phyloP scores from a whole-genome alignment of 2,888 invertebrate species.

The Melipona bicolor region DNA sequence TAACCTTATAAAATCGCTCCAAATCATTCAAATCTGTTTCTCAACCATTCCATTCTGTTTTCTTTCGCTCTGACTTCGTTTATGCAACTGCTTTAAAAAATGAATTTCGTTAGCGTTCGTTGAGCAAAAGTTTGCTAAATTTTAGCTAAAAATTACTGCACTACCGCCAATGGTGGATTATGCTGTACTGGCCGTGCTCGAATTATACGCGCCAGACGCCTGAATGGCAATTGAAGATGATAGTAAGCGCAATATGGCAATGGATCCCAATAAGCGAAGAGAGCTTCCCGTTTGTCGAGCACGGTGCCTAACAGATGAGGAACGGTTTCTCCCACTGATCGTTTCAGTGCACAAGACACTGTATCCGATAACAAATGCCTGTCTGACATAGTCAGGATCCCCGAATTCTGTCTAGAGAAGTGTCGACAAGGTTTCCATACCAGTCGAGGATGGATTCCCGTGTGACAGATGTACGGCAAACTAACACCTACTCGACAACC shows the following conservation, averaged over 20 bases:
- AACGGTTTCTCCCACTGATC: conserved; percentile 83
- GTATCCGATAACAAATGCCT: conserved; percentile 85
- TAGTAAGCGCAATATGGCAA: conserved; percentile 94
- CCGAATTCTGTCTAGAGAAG: conserved; percentile 86
- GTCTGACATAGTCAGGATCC: conserved; percentile 81
- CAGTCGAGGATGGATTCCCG: conserved; percentile 88
- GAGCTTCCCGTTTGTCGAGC: conserved; percentile 91
- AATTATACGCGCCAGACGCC: conserved; percentile 79
- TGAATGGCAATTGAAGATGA: conserved; percentile 90
- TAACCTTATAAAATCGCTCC: neutral
- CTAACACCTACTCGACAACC: conserved; percentile 92
- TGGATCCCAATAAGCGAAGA: conserved; percentile 94
- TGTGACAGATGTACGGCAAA: conserved; percentile 92
- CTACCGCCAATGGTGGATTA: conserved; percentile 80
- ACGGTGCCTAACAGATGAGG: conserved; percentile 85
- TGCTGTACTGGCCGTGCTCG: conserved; percentile 77
- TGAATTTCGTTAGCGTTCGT: conserved; percentile 12
- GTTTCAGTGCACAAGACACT: conserved; percentile 84
- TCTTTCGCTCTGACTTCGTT: neutral
- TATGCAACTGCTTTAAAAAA: conserved; percentile 9
- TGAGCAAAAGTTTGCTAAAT: neutral
- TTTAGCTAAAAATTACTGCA: conserved; percentile 70
- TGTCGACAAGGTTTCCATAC: conserved; percentile 88
- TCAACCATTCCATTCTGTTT: neutral
- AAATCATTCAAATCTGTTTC: neutral